These are phyloP conservation scores for Xestia ashworthii DNA, from an alignment of 2,888 invertebrate species.

Conservation along the genomic window DNA sequence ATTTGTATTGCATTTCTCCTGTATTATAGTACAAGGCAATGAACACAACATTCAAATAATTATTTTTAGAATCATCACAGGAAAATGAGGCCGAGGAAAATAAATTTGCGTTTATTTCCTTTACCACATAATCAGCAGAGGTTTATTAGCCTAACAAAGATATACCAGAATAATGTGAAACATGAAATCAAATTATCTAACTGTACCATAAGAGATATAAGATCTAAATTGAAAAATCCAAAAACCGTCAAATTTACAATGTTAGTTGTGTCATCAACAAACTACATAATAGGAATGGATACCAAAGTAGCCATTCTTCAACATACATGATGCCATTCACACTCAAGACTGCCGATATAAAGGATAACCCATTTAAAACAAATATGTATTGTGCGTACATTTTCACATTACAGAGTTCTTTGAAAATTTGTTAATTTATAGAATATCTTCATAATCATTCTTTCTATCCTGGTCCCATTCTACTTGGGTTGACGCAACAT, in stretches of 20 bases:
- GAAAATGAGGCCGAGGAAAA: conserved; percentile 39
- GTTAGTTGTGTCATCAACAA: not conserved
- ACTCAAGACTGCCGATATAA: not conserved
- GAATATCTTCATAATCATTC: not conserved
- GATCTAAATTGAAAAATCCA: not conserved
- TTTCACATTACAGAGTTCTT: not conserved
- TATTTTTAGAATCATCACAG: conserved; percentile 51
- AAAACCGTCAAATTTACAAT: not conserved
- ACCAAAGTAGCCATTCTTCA: not conserved
- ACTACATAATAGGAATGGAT: not conserved
- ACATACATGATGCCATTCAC: not conserved
- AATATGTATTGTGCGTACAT: not conserved
- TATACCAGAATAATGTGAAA: not conserved
- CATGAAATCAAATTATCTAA: not conserved
- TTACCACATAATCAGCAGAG: conserved; percentile 11
- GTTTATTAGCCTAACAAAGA: not conserved
- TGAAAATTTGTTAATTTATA: not conserved
- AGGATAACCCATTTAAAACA: not conserved
- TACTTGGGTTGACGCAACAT: too few species aligned
- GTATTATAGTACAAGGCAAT: conserved; percentile 37
- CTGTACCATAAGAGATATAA: not conserved
- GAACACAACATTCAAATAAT: conserved; percentile 4
- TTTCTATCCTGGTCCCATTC: too few species aligned
- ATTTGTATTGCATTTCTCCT: conserved; percentile 9
- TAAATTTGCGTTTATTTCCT: conserved; percentile 17